Percentiles rank a stretch among this genome's conserved stretches.
Evolutionary conservation across 1,140 invertebrate species (phyloP).

Genomic region (Sipha flava): DNA sequence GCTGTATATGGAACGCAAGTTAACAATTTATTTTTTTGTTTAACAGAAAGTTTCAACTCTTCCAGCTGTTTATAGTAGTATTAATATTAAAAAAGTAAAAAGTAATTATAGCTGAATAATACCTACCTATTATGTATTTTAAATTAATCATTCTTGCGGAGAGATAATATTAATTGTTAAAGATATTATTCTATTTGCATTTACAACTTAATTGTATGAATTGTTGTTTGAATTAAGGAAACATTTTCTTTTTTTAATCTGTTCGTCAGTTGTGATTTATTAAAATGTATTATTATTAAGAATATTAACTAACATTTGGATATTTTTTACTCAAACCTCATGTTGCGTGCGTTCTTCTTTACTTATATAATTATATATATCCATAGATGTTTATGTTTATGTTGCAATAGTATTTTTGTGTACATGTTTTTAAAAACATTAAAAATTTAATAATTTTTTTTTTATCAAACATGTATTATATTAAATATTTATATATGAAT

Average conservation of each 20-base stretch:
- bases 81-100: background rate
- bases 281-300: background rate
- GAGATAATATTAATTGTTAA: background rate
- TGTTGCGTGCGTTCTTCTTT: background rate
- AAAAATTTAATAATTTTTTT: background rate
- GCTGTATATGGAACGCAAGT: background rate
- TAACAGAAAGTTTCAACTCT: background rate
- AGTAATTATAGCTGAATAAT: background rate
- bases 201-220: background rate
- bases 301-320: background rate
- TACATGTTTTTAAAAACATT: background rate
- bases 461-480: no score
- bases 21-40: background rate
- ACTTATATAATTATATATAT: background rate
- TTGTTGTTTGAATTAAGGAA: background rate
- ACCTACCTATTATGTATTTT: background rate
- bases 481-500: background rate
- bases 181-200: background rate
- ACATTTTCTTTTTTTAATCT: background rate
- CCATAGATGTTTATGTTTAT: background rate
- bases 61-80: background rate
- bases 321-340: slow-evolving; percentile 2
- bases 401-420: background rate
- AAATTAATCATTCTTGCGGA: background rate
- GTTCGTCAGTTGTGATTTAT: slow-evolving; percentile 2